Evolutionary conservation across 2,797 vertebrate genomes (phyloP).

Genomic region (Cetoscarus ocellatus): DNA sequence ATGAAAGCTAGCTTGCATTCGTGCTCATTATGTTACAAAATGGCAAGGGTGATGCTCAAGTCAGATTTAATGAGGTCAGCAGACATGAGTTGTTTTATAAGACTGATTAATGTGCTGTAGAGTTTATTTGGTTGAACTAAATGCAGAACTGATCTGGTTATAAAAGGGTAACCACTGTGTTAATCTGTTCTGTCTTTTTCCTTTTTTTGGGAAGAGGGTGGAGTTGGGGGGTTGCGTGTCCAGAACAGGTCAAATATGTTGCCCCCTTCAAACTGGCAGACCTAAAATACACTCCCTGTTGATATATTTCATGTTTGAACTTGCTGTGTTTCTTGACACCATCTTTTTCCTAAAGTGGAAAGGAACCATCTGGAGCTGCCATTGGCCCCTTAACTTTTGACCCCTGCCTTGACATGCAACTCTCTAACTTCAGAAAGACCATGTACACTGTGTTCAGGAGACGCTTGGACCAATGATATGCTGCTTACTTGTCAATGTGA

Average conservation of each 20-base stretch:
- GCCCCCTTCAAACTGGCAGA: slow-evolving; percentile 11
- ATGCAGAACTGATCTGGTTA: slow-evolving; percentile 10
- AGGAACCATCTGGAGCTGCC: slow-evolving; percentile 56
- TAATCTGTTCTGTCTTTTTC: slow-evolving; percentile 26
- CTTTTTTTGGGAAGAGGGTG: slow-evolving; percentile 1
- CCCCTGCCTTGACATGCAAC: slow-evolving; percentile 54
- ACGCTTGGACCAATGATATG: slow-evolving; percentile 34
- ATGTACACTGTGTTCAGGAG: slow-evolving; percentile 25
- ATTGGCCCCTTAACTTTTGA: slow-evolving; percentile 51
- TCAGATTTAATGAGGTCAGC: slow-evolving; percentile 44
- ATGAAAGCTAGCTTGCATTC: slow-evolving; percentile 48
- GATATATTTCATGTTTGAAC: slow-evolving; percentile 38
- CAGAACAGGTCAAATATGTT: slow-evolving; percentile 25
- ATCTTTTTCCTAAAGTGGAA: slow-evolving; percentile 64
- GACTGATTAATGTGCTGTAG: slow-evolving; percentile 8
- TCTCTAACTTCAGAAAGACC: slow-evolving; percentile 42
- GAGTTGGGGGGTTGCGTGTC: slow-evolving; percentile 3
- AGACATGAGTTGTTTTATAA: slow-evolving; percentile 25
- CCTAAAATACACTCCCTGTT: slow-evolving; percentile 46
- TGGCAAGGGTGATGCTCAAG: slow-evolving; percentile 34
- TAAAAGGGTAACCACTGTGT: background rate
- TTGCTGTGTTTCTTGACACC: slow-evolving; percentile 25
- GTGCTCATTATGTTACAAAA: slow-evolving; percentile 67
- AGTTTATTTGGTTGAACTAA: slow-evolving; percentile 14
- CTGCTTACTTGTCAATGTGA: slow-evolving; percentile 47